Percentiles rank a stretch among this genome's conserved stretches.
These are phyloP conservation scores for Chironomus tentans DNA, from an alignment of 2,888 invertebrate genomes.

Conservation along the genomic window DNA sequence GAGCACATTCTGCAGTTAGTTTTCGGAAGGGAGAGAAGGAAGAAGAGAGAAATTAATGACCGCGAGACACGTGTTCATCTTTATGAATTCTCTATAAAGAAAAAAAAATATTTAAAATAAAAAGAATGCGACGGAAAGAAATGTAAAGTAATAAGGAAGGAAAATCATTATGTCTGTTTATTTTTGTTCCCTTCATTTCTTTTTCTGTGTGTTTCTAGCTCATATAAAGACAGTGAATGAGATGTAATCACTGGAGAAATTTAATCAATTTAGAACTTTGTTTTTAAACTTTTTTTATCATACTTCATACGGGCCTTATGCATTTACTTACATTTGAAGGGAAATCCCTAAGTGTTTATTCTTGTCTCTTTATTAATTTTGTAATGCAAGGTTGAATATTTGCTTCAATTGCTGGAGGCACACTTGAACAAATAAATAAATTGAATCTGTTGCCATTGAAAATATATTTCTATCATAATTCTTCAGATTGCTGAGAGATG, in stretches of 20 bases:
- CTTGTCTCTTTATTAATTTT: too few species aligned
- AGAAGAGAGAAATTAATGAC: conserved; percentile 3
- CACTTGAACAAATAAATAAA: too few species aligned
- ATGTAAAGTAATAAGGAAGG: neutral
- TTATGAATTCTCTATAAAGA: neutral
- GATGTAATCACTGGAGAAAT: neutral
- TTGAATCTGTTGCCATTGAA: too few species aligned
- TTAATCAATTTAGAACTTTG: conserved; percentile 1
- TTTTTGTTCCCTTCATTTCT: neutral
- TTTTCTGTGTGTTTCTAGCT: neutral
- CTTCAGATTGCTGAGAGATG: too few species aligned
- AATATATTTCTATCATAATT: too few species aligned
- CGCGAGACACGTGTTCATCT: conserved; percentile 7
- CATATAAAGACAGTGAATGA: neutral
- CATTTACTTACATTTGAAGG: too few species aligned
- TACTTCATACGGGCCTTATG: too few species aligned
- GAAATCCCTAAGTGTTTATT: too few species aligned
- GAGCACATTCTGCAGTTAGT: neutral
- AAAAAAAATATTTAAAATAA: neutral
- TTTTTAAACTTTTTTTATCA: neutral
- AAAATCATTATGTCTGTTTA: neutral
- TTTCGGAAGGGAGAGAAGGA: neutral
- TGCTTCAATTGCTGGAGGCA: too few species aligned
- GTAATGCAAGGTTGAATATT: too few species aligned
- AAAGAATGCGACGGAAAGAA: neutral